Conservation (phyloP, 2,797 vertebrate genomes). For the Sylvilagus floridanus region DNA sequence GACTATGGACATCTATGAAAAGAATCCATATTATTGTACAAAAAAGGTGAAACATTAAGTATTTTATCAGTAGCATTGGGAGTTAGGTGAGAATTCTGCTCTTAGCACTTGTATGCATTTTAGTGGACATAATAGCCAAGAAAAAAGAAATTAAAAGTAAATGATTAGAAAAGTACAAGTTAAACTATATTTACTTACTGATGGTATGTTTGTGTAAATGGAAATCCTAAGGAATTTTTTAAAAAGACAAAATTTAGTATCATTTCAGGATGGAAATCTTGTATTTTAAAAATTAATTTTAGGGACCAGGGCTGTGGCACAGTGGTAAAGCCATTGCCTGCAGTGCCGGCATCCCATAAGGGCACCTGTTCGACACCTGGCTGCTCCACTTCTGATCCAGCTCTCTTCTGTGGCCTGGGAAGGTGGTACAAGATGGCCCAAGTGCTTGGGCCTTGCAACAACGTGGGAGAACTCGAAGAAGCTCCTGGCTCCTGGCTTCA, state of each 20-base stretch:
- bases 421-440: no score
- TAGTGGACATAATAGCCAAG: background rate
- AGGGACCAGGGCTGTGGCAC: no score
- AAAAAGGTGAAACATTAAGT: background rate
- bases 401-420: no score
- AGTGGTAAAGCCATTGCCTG: no score
- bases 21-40: background rate
- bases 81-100: background rate
- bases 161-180: background rate
- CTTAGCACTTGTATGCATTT: background rate
- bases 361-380: no score
- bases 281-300: background rate
- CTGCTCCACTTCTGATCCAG: no score
- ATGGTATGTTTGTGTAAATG: background rate
- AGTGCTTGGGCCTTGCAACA: no score
- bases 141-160: constrained; percentile 2
- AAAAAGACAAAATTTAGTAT: background rate
- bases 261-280: background rate
- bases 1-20: background rate
- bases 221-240: background rate
- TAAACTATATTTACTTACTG: background rate
- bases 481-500: no score
- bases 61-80: background rate
- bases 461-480: no score
- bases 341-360: no score